Base-by-base conservation (phyloP, 2,888 invertebrate genomes). In the Folsomia candida region DNA sequence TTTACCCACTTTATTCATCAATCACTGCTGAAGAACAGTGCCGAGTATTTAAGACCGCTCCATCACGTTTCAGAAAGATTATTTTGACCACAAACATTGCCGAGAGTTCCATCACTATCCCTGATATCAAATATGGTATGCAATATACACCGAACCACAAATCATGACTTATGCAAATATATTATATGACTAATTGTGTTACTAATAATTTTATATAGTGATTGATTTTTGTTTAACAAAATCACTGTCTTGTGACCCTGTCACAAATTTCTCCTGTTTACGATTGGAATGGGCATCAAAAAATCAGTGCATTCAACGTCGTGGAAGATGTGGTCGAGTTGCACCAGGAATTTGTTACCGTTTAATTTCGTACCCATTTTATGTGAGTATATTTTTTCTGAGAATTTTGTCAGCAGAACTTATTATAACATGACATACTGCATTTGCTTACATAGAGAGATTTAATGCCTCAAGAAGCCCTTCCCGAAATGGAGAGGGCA, bases 151-250 rank as follows among this genome's bases (percentile, higher is more conserved):
- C n/a, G n/a, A n/a, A n/a, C n/a, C n/a, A n/a, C n/a, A n/a, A n/a
- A n/a, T n/a, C n/a, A n/a, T n/a, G n/a, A n/a, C n/a, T n/a, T n/a
- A n/a, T n/a, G n/a, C n/a, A n/a, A n/a, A n/a, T n/a, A n/a, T n/a
- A n/a, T n/a, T n/a, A n/a, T n/a, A n/a, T n/a, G n/a, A n/a, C n/a
- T n/a, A n/a, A n/a, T n/a, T n/a, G n/a, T n/a, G n/a, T n/a, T n/a
- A 62, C 28, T 47, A 54, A 22, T 59, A 54, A 27, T 26, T 29
- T 67, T 64, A 59, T 70, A 80, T 82, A 91, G 96, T 98, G 62
- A 91, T 97, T 80, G 97, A 98, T 84, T 97, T 93, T 83, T 97
- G 97, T 83, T 85, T 97, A 72, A 93, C 93, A 72, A 97, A 96
- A 85, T 87, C 88, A 47, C 83, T 94, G 79, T 86, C 90, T 3